Base-by-base conservation (phyloP, 2,797 vertebrate genomes). In the Coendou prehensilis region DNA sequence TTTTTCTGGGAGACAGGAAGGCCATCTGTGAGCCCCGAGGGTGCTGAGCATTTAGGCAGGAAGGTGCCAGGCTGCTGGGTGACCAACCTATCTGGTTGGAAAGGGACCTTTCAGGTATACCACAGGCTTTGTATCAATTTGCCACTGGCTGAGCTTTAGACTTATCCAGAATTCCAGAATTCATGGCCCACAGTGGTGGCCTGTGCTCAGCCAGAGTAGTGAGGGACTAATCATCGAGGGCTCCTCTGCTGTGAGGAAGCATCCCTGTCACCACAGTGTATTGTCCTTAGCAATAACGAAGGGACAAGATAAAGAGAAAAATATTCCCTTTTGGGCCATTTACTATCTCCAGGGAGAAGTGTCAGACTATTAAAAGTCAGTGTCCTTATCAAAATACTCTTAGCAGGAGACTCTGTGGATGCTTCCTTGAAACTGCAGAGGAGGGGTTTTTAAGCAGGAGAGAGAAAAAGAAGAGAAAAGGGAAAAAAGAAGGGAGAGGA, bases 331-430 rank as follows among this genome's bases (percentile, higher is more conserved):
- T 20, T 37, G 22, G 4, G 64, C 30, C 33, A 4, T n/a, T 37
- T 20, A 47, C 18, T 6, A 17, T 47, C 30, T 5, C 22, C 30
- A 23, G 76, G 47, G 63, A 81, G n/a, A 82, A 56, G 54, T 45
- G 33, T 37, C 45, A 54, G 47, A n/a, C 28, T 54, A 13, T 47
- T 52, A 52, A 33, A n/a, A 92, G 52, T 56, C 37, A 7, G 3
- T 90, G 18, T 84, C 76, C 85, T 92, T 50, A 69, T 52, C 78
- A 56, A 95, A 93, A 78, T 47, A 71, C 50, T 75, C 88, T 63
- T 47, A 89, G 54, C 64, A 81, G 64, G 52, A 89, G 26, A 85
- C 20, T 47, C 76, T 57, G 5, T 47, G 52, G 47, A 10, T 57
- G 47, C 23, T 91, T 92, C 61, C 73, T 81, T 50, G 54, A 89